Conservation (phyloP, 2,797 vertebrate species). For the Hylomyscus alleni region DNA sequence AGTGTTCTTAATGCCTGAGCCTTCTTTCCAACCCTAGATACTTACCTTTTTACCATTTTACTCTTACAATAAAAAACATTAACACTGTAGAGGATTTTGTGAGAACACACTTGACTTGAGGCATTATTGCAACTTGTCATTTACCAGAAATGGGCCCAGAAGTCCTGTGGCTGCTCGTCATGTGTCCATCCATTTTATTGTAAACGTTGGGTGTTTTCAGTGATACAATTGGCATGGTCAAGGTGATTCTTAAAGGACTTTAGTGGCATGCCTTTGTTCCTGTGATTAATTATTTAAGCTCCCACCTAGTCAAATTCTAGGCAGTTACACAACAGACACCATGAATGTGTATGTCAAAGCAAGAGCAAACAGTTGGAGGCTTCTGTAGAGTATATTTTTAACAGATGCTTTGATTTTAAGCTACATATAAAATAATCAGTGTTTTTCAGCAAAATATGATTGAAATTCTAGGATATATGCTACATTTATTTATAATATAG, state of each 20-base stretch:
- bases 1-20: neutral
- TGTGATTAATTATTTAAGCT: conserved; percentile 11
- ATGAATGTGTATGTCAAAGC: neutral
- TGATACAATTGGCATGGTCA: neutral
- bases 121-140: neutral
- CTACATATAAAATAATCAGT: neutral
- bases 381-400: neutral
- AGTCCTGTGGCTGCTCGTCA: neutral
- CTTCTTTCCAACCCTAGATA: neutral
- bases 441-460: neutral
- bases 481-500: neutral
- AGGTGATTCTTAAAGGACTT: neutral
- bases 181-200: neutral
- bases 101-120: neutral
- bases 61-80: neutral
- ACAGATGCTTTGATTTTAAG: conserved; percentile 49
- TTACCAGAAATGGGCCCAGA: neutral
- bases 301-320: neutral
- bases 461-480: neutral
- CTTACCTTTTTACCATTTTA: neutral
- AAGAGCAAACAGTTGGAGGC: conserved; percentile 24
- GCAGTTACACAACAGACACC: neutral
- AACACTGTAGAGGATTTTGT: neutral
- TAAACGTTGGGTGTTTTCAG: neutral
- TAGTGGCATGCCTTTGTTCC: neutral